phyloP scores from a whole-genome alignment of 2,888 invertebrate genomes.

The Gastrophysa polygoni region DNA sequence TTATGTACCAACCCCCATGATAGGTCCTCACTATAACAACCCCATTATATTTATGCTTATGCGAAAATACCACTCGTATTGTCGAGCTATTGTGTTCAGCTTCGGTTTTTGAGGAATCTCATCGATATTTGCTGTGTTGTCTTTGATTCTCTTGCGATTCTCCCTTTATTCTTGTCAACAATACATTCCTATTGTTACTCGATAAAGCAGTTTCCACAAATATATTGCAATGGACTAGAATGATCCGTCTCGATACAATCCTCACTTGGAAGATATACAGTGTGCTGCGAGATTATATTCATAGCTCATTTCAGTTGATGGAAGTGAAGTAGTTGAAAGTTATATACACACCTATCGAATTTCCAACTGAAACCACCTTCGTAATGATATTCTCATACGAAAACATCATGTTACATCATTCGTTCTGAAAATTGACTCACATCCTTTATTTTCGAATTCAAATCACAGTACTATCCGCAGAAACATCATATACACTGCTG shows the following conservation, averaged over 20 bases:
- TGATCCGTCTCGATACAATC: not conserved
- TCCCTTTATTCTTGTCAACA: conserved; percentile 35
- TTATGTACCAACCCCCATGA: conserved; percentile 58
- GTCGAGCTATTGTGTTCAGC: conserved; percentile 40
- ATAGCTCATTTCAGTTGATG: no score
- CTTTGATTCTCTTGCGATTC: conserved; percentile 43
- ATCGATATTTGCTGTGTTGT: conserved; percentile 43
- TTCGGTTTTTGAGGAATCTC: conserved; percentile 46
- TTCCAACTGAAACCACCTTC: no score
- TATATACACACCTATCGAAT: no score
- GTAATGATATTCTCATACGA: no score
- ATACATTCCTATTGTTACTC: conserved; percentile 20
- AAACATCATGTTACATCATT: no score
- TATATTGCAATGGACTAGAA: not conserved
- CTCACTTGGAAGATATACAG: no score
- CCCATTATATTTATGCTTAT: conserved; percentile 55
- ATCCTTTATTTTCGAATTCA: no score
- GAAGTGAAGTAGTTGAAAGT: no score
- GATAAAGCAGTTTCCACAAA: not conserved
- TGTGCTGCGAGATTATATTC: no score
- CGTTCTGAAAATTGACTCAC: no score
- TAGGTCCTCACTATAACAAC: conserved; percentile 56
- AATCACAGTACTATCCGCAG: no score
- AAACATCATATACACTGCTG: no score
- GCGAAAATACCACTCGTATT: conserved; percentile 50